Base-by-base conservation (phyloP, 2,888 invertebrate genomes). In the Limnephilus auricula region DNA sequence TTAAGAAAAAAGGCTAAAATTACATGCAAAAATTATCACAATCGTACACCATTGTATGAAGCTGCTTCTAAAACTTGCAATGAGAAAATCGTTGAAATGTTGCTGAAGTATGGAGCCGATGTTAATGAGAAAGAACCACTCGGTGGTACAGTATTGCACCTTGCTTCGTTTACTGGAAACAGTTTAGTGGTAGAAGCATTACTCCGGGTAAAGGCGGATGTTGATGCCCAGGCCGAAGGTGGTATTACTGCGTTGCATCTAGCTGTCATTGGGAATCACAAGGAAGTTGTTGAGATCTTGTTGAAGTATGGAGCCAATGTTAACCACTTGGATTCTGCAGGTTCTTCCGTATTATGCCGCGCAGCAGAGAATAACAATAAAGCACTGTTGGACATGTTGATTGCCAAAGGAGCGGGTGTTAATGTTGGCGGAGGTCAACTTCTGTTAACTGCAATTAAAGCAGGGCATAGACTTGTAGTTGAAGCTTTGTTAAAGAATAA, bases 351-450 rank as follows among this genome's bases (percentile, higher is more conserved):
- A 34, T 34, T 83, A 25, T 83, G 83, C 10, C 18, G 83, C 25
- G 83, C 83, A 31, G 83, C 83, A n/a, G 32, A 83, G 32, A 18
- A 83, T 25, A 83, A 83, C 83, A 34, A 83, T 34, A 83, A 83
- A 34, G 83, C 12, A 34, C 31, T 83, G 18, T 31, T 34, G 9
- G 83, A 83, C 18, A 31, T 83, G n/a, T 34, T 83, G 83, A 31
- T 83, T 18, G 32, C 83, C 6, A 34, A 31, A 83, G 83, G 83
- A 31, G 83, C 32, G 5, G 34, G 32, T 34, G 83, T 34, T 34
- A 34, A 34, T 34, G 34, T 34, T 34, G 34, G 34, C 34, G 34
- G 34, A 34, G 34, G 34, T 34, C 34, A 34, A 34, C 34, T 34
- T 34, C 34, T 34, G 34, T 4, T 34, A 34, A 4, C 34, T 34